Conservation (phyloP, 2,888 invertebrate species). For the Leistus spinibarbis region DNA sequence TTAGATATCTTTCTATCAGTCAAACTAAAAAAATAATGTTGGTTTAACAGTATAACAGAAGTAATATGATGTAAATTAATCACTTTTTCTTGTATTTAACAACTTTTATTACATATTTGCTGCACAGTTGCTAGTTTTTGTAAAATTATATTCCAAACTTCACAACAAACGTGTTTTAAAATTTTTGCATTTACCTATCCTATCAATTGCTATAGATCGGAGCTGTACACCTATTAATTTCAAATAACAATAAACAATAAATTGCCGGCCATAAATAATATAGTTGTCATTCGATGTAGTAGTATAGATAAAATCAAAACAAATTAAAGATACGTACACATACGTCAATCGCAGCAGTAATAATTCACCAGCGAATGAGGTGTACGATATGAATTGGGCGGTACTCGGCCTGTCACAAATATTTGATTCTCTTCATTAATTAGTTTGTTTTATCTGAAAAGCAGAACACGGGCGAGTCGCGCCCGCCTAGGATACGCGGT, state of each 20-base stretch:
- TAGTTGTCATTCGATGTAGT: background rate
- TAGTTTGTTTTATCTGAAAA: constrained; percentile 46
- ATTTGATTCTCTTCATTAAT: constrained; percentile 49
- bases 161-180: too few relatives aligned
- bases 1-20: too few relatives aligned
- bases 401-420: constrained; percentile 41
- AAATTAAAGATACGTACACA: constrained; percentile 39
- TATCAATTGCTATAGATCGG: too few relatives aligned
- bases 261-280: background rate
- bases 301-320: constrained; percentile 35
- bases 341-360: constrained; percentile 27
- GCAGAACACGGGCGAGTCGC: background rate
- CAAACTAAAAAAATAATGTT: too few relatives aligned
- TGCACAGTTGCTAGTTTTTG: too few relatives aligned
- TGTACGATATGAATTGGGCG: constrained; percentile 1
- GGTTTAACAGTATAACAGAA: too few relatives aligned
- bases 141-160: too few relatives aligned
- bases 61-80: too few relatives aligned
- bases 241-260: constrained; percentile 16
- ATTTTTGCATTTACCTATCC: too few relatives aligned
- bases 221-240: background rate
- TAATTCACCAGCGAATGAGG: constrained; percentile 18
- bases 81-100: too few relatives aligned
- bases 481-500: background rate
- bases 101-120: too few relatives aligned